A percentile compares a stretch with the other conserved stretches of the same genome.
phyloP scores from a whole-genome alignment of 2,113 vertebrate species.

The Rhinolophus ferrumequinum region DNA sequence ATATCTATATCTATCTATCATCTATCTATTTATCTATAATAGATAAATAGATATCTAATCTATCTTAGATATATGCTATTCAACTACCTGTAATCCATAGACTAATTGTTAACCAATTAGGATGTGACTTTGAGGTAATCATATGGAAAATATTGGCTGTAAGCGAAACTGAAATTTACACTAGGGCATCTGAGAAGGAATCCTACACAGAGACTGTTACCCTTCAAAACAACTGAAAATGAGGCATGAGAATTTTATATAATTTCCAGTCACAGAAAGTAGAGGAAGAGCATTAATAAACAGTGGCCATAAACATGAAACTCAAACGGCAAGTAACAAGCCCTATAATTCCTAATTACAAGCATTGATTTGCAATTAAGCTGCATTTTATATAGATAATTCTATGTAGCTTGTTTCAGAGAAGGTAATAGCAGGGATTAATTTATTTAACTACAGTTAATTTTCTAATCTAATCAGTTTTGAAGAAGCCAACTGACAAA shows the following conservation, averaged over 20 bases:
- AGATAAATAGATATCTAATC: too few relatives aligned
- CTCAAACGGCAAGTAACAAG: background rate
- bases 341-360: background rate
- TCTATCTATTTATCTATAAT: too few relatives aligned
- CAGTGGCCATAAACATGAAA: background rate
- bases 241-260: background rate
- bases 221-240: background rate
- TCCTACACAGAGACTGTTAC: background rate
- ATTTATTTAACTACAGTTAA: background rate
- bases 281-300: background rate
- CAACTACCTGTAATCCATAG: background rate
- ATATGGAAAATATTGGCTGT: background rate
- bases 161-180: background rate
- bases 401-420: background rate
- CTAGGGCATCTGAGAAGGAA: background rate
- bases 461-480: background rate
- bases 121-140: background rate
- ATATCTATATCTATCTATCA: too few relatives aligned
- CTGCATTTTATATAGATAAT: background rate
- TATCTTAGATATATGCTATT: too few relatives aligned
- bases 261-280: background rate
- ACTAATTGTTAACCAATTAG: background rate
- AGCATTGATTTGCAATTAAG: background rate
- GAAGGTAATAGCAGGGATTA: background rate
- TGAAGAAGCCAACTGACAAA: background rate